Evolutionary conservation across 37 sponge, comb jelly and placozoan genomes (phyloP).

Genomic region (Tethya wilhelma): DNA sequence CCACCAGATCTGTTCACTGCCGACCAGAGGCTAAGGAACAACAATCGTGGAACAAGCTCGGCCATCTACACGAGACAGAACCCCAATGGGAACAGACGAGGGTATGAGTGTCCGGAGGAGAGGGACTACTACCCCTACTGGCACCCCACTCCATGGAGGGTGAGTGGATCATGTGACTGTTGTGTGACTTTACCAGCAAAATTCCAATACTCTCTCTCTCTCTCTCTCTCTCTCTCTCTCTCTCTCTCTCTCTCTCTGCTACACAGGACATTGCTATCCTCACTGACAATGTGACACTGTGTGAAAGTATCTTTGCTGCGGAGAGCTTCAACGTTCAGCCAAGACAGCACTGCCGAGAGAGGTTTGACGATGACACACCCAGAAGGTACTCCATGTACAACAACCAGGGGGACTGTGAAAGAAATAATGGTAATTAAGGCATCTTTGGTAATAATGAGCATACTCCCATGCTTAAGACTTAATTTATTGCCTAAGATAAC

Average conservation of each 20-base stretch:
- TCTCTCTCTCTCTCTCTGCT: background rate
- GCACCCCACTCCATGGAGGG: conserved; percentile 97
- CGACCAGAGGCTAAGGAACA: conserved; percentile 84
- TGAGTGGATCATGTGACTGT: no score
- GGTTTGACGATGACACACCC: background rate
- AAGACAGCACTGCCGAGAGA: conserved; percentile 73
- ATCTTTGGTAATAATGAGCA: background rate
- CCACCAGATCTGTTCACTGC: conserved; percentile 91
- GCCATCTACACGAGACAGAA: conserved; percentile 96
- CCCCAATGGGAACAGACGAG: conserved; percentile 93
- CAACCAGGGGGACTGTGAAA: conserved; percentile 74
- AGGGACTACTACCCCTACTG: conserved; percentile 99
- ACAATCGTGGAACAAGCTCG: conserved; percentile 65
- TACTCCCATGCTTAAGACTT: no score
- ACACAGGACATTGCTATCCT: conserved; percentile 89
- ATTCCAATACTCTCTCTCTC: background rate
- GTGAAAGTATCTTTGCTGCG: conserved; percentile 54
- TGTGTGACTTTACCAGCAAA: background rate
- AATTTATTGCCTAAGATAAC: no score
- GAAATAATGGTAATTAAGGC: conserved; percentile 25
- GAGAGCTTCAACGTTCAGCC: conserved; percentile 91
- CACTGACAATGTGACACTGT: conserved; percentile 69
- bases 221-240: background rate
- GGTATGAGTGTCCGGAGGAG: conserved; percentile 99
- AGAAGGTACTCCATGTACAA: conserved; percentile 63